Evolutionary conservation across 2,888 invertebrate genomes (phyloP).

Genomic region (Terebella lapidaria): DNA sequence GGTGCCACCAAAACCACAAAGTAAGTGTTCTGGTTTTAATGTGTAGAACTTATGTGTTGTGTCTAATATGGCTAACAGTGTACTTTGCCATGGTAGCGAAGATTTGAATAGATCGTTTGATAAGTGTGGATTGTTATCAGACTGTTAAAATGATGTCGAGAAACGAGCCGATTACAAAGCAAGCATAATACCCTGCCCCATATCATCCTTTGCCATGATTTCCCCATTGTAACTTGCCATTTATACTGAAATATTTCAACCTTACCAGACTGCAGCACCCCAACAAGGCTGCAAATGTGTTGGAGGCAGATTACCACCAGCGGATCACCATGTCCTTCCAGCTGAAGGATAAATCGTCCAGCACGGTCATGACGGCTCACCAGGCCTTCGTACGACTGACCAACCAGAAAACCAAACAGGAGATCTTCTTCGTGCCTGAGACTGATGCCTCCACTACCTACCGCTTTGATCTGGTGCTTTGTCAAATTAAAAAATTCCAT

Average conservation of each 20-base stretch:
- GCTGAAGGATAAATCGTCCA: conserved; percentile 66
- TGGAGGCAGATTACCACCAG: conserved; percentile 86
- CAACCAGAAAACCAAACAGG: conserved; percentile 64
- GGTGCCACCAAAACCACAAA: conserved; percentile 71
- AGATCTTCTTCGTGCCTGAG: conserved; percentile 91
- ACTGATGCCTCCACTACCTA: conserved; percentile 66
- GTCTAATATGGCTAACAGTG: too few relatives aligned
- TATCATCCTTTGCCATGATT: too few relatives aligned
- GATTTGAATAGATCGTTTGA: too few relatives aligned
- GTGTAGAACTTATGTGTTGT: too few relatives aligned
- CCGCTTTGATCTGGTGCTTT: conserved; percentile 85
- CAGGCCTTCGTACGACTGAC: conserved; percentile 53
- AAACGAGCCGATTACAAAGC: too few relatives aligned
- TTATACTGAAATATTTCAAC: too few relatives aligned
- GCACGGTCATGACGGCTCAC: conserved; percentile 65
- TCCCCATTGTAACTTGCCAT: too few relatives aligned
- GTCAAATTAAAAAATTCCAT: conserved; percentile 32
- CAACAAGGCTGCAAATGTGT: conserved; percentile 63
- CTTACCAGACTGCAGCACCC: conserved; percentile 68
- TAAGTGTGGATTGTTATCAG: too few relatives aligned
- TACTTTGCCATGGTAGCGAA: too few relatives aligned
- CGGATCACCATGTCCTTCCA: conserved; percentile 77
- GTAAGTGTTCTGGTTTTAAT: conserved; percentile 47
- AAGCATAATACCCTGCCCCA: too few relatives aligned
- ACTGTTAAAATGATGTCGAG: too few relatives aligned